phyloP scores from a whole-genome alignment of 2,113 vertebrate genomes.

The Nesoenas mayeri region DNA sequence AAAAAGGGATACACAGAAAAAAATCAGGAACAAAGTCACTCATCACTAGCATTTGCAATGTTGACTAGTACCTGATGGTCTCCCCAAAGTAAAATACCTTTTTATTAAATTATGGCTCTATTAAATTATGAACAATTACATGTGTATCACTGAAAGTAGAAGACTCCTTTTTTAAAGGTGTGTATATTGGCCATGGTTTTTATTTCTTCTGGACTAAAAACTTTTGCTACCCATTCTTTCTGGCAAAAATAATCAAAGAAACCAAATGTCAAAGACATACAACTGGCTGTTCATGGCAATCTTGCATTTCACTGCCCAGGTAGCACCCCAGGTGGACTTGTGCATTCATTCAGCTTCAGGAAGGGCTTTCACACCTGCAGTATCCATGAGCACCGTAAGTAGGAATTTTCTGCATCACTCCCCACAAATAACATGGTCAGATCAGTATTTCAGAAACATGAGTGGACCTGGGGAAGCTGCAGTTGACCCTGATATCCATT shows the following conservation, averaged over 20 bases:
- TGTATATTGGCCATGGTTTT: fast-evolving
- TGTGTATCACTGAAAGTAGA: neutral
- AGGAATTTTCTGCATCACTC: neutral
- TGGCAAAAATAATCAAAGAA: neutral
- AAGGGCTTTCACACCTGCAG: neutral
- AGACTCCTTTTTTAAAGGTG: neutral
- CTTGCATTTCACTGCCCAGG: neutral
- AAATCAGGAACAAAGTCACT: neutral
- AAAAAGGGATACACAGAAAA: neutral
- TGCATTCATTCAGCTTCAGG: neutral
- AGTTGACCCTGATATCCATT: neutral
- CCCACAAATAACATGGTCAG: neutral
- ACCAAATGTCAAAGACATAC: neutral
- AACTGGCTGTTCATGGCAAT: fast-evolving
- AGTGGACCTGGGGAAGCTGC: neutral
- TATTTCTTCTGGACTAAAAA: neutral
- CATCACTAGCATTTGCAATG: neutral
- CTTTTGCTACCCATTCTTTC: neutral
- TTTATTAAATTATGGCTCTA: neutral
- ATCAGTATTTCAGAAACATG: neutral
- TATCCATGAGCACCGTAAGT: neutral
- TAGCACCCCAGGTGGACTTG: neutral
- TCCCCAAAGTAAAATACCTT: neutral
- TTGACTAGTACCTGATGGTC: neutral
- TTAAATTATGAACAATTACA: neutral